Evolutionary conservation across 1,140 invertebrate species (phyloP), one percentile per base, ranked within the genome.

Genomic region (Formica exsecta): DNA sequence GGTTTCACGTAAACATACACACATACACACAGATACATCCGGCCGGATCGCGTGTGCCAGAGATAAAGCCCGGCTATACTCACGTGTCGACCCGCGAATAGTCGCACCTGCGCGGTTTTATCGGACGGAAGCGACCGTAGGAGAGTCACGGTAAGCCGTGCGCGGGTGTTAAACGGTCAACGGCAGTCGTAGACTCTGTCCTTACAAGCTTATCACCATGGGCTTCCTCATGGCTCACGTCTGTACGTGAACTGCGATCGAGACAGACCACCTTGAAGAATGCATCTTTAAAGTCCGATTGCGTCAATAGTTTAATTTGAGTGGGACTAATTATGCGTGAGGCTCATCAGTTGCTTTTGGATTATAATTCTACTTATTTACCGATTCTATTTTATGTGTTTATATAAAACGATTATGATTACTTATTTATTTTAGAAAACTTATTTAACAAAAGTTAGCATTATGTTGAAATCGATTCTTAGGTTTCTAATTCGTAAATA

Each of bases 191-290:
- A 76, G 54, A 87, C 79, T 77, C 79, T 51, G 38, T 68, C 76
- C 74, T 68, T 68, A 65, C 74, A 66, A 80, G 80, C 79, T 89
- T 89, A 89, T 89, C 87, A 68, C n/a, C 48, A 22, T 29, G n/a
- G n/a, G 38, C 38, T 81, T 81, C 79, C 66, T 73, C 65, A 7
- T 73, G 61, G 36, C 13, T 13, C 32, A 22, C n/a, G 62, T 22
- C 19, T 44, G 66, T 61, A 81, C 66, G 66, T 81, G 51, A 13
- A 59, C 70, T 25, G 66, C 54, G 57, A 81, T 73, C 51, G 29
- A 71, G 38, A 73, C 13, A 38, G 54, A n/a, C 51, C 38, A 79
- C 51, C 79, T 57, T 48, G 38, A 29, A 83, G 25, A 29, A 74
- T 74, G 38, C 38, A 83, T 25, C 41, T 73, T 73, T 73, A 81